Evolutionary conservation across 2,888 invertebrate genomes (phyloP).

Genomic region (Apodemia duryi): DNA sequence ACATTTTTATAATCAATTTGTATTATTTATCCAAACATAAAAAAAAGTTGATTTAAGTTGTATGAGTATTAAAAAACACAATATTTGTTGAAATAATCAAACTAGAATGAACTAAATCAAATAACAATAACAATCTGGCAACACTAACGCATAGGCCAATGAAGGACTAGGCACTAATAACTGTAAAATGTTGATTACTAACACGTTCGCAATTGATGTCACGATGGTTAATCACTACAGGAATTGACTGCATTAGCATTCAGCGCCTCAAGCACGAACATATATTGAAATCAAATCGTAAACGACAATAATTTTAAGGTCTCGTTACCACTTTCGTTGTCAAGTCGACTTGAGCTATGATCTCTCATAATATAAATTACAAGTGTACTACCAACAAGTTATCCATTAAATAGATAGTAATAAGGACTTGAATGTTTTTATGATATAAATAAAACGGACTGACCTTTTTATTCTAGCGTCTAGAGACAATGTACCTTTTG

Average conservation of each 20-base stretch:
- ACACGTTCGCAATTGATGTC: slow-evolving; percentile 15
- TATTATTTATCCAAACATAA: no score
- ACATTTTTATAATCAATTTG: no score
- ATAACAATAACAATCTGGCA: neutral
- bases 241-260: slow-evolving; percentile 10
- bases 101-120: neutral
- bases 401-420: neutral
- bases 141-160: slow-evolving; percentile 1
- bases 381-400: neutral
- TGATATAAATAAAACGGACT: no score
- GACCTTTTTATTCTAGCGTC: no score
- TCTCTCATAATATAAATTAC: slow-evolving; percentile 1
- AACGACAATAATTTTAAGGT: slow-evolving; percentile 1
- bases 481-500: neutral
- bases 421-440: neutral
- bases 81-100: no score
- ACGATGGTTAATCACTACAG: slow-evolving; percentile 8
- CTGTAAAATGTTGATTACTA: slow-evolving; percentile 14
- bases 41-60: no score
- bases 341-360: neutral
- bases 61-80: no score
- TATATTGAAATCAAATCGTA: slow-evolving; percentile 13
- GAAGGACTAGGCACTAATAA: slow-evolving; percentile 7
- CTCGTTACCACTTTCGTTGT: slow-evolving; percentile 11
- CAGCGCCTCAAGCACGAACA: slow-evolving; percentile 7